Base-by-base conservation (phyloP, 2,113 vertebrate genomes). In the Lagopus leucura region DNA sequence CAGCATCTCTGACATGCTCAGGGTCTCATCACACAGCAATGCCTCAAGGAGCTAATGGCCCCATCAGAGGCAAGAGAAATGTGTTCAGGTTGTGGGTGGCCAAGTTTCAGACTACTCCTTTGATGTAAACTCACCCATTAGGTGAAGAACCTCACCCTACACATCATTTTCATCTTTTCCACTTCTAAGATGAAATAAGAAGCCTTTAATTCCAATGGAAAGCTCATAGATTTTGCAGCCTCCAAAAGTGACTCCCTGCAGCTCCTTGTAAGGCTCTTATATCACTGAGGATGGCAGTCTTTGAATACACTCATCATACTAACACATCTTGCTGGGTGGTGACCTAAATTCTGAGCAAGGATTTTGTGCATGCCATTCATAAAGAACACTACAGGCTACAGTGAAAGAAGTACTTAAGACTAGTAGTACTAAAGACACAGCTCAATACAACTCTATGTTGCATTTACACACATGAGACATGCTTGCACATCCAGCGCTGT, bases 41-140 rank as follows among this genome's bases (percentile, higher is more conserved):
- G 47, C 47, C 47, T 21, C 43, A 22, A 47, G 21, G 13, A 36
- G 12, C 5, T 47, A 64, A 42, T 1, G 8, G 8, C 12, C 17
- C 48, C 2, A 4, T 30, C 5, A 57, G 8, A 43, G 9, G 32
- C 8, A 66, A 76, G 15, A 47, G 30, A 70, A 43, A 32, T 64
- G 6, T 34, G 5, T 13, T n/a, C 6, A 1, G 27, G 12, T 55
- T 5, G 3, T 10, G 6, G 10, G 13, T 36, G 32, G 11, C 6
- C 17, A 57, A 65, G n/a, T 18, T 32, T 47, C 47, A 82, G 17
- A 24, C 7, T 67, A 3, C 4, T 61, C 1, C 3, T 78, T 13
- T 8, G 1, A 2, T 61, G 57, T 75, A 32, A 89, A 69, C 3
- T 1, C 8, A 20, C 8, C 5, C 47, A 81, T 79, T 52, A 55